These are phyloP conservation scores for Epinotia bilunana DNA, from an alignment of 2,888 invertebrate genomes.

Conservation along the genomic window DNA sequence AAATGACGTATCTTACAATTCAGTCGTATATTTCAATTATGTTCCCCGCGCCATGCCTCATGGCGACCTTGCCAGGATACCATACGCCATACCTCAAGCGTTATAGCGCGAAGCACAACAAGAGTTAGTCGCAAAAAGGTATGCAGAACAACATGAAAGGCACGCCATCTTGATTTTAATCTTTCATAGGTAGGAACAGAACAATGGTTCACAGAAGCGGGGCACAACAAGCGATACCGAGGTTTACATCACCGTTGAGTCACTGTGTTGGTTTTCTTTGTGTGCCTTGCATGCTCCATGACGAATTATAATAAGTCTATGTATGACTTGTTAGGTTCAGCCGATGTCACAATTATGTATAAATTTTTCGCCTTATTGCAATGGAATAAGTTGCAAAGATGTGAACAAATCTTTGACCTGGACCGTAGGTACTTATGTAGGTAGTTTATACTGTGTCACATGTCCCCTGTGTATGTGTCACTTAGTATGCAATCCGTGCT, in stretches of 20 bases:
- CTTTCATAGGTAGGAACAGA: background rate
- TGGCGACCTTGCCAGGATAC: too few relatives aligned
- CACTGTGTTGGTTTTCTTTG: slow-evolving; percentile 27
- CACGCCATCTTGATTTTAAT: background rate
- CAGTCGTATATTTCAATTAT: too few relatives aligned
- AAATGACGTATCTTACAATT: too few relatives aligned
- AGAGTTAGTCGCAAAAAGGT: too few relatives aligned
- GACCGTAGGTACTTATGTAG: background rate
- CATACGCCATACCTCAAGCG: too few relatives aligned
- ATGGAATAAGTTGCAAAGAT: background rate
- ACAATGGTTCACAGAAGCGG: slow-evolving; percentile 28
- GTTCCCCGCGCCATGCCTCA: too few relatives aligned
- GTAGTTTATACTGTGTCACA: background rate
- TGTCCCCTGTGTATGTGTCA: background rate
- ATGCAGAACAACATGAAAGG: background rate
- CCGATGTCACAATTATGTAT: background rate
- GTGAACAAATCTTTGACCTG: background rate
- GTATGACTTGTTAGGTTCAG: slow-evolving; percentile 14
- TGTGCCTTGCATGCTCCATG: slow-evolving; percentile 6
- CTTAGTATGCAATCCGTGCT: background rate
- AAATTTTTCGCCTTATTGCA: background rate
- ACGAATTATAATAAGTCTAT: slow-evolving; percentile 23
- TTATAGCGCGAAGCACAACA: too few relatives aligned
- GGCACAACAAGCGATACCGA: slow-evolving; percentile 16
- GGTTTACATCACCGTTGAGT: slow-evolving; percentile 29